phyloP scores from a whole-genome alignment of 2,888 invertebrate species.

The Piscicola geometra region DNA sequence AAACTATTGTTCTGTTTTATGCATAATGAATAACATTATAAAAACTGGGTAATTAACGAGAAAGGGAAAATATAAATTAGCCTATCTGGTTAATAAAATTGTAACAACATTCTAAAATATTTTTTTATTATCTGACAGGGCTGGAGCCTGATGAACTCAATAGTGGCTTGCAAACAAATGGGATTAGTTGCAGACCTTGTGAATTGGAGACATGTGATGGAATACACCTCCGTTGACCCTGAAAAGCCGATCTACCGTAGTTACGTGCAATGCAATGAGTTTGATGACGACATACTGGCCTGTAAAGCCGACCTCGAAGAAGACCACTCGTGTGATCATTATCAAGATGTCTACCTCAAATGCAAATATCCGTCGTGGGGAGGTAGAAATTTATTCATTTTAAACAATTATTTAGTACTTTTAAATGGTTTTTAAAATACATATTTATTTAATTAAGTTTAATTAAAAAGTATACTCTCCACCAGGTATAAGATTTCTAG shows the following conservation, averaged over 20 bases:
- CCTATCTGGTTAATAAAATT: too few relatives aligned
- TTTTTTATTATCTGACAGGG: too few relatives aligned
- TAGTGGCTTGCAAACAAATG: slow-evolving; percentile 88
- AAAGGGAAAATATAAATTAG: too few relatives aligned
- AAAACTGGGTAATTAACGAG: neutral
- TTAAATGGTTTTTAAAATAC: too few relatives aligned
- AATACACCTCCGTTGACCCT: slow-evolving; percentile 46
- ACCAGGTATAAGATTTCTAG: slow-evolving; percentile 43
- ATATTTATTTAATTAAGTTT: too few relatives aligned
- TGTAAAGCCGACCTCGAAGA: slow-evolving; percentile 67
- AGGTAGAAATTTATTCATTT: too few relatives aligned
- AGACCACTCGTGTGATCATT: slow-evolving; percentile 66
- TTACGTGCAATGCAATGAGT: slow-evolving; percentile 82
- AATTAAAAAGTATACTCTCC: too few relatives aligned
- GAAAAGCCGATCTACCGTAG: slow-evolving; percentile 58
- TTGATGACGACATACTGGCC: slow-evolving; percentile 80
- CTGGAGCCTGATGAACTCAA: slow-evolving; percentile 86
- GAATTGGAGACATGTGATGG: slow-evolving; percentile 69
- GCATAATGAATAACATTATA: neutral
- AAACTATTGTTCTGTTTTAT: neutral
- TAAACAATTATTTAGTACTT: too few relatives aligned
- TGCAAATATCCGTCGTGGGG: slow-evolving; percentile 57
- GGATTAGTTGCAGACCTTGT: slow-evolving; percentile 85
- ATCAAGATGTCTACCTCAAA: slow-evolving; percentile 52
- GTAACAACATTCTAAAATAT: too few relatives aligned